These are phyloP conservation scores for Phorcus lineatus DNA, from an alignment of 2,888 invertebrate species.

Conservation along the genomic window DNA sequence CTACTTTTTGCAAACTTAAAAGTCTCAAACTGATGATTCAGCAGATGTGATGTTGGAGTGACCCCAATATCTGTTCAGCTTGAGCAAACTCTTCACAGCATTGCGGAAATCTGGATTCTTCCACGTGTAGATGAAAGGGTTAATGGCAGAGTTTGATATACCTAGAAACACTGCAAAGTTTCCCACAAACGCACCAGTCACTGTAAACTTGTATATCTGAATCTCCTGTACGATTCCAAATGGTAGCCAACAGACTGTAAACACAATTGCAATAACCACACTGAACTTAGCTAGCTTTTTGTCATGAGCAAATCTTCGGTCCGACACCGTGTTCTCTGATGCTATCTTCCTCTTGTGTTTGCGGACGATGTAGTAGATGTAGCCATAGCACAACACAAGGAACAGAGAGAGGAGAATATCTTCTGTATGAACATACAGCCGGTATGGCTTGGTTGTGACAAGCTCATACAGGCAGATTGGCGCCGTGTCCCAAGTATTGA, in stretches of 20 bases:
- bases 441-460: slow-evolving; percentile 40
- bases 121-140: slow-evolving; percentile 56
- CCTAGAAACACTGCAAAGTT: slow-evolving; percentile 51
- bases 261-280: slow-evolving; percentile 44
- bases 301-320: slow-evolving; percentile 24
- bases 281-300: slow-evolving; percentile 41
- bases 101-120: slow-evolving; percentile 48
- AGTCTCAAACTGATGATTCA: background rate
- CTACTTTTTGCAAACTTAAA: too few relatives aligned
- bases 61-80: slow-evolving; percentile 6
- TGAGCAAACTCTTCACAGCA: slow-evolving; percentile 45
- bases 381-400: slow-evolving; percentile 42
- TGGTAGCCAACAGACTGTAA: slow-evolving; percentile 51
- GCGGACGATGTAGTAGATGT: slow-evolving; percentile 42
- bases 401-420: slow-evolving; percentile 38
- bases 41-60: background rate
- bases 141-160: slow-evolving; percentile 47
- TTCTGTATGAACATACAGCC: slow-evolving; percentile 35
- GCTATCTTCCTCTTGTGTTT: slow-evolving; percentile 38
- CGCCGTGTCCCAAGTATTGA: slow-evolving; percentile 39
- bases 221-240: slow-evolving; percentile 45
- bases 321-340: slow-evolving; percentile 29
- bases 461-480: slow-evolving; percentile 50
- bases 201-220: slow-evolving; percentile 25
- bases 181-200: background rate